phyloP scores from a whole-genome alignment of 2,888 invertebrate species.

The Junonia oenone region DNA sequence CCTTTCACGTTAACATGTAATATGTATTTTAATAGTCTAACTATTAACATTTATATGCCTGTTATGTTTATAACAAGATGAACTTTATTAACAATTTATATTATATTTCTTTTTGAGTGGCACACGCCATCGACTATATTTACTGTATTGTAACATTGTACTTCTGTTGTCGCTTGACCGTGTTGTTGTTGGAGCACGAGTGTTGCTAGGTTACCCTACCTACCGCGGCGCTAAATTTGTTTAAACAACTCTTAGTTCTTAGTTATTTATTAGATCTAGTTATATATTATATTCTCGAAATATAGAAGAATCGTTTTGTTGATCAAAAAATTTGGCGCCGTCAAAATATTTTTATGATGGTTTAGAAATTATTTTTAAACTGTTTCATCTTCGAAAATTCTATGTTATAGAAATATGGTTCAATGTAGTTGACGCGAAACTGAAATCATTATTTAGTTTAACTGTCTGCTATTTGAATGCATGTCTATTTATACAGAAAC shows the following conservation, averaged over 20 bases:
- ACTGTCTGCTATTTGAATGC: slow-evolving; percentile 23
- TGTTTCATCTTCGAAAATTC: slow-evolving; percentile 22
- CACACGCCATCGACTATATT: slow-evolving; percentile 80
- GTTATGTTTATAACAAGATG: slow-evolving; percentile 79
- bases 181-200: slow-evolving; percentile 72
- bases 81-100: slow-evolving; percentile 73
- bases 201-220: slow-evolving; percentile 67
- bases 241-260: slow-evolving; percentile 30
- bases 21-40: slow-evolving; percentile 80
- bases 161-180: slow-evolving; percentile 73
- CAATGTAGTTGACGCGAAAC: slow-evolving; percentile 13
- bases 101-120: slow-evolving; percentile 57
- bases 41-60: slow-evolving; percentile 80
- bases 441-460: slow-evolving; percentile 7
- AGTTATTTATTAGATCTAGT: slow-evolving; percentile 32
- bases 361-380: slow-evolving; percentile 10
- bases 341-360: slow-evolving; percentile 29
- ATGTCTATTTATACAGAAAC: slow-evolving; percentile 19
- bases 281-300: slow-evolving; percentile 30
- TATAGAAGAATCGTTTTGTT: slow-evolving; percentile 31
- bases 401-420: slow-evolving; percentile 13
- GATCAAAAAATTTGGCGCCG: slow-evolving; percentile 51
- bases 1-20: slow-evolving; percentile 78
- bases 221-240: slow-evolving; percentile 56
- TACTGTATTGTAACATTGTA: slow-evolving; percentile 69